Conservation (phyloP, 2,113 vertebrate species). For the Antechinus flavipes region DNA sequence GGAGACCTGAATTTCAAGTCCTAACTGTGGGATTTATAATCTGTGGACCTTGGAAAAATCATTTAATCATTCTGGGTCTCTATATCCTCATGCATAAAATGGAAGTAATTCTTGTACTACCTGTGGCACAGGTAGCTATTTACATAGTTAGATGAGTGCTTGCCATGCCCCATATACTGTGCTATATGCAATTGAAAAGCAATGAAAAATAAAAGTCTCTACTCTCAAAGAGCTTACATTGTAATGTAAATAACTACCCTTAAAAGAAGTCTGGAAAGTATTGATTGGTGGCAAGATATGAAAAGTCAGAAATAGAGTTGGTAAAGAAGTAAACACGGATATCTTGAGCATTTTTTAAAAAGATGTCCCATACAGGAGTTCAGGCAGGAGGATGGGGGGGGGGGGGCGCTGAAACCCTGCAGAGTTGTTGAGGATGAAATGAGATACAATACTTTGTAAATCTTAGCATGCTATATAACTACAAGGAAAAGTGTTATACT, state of each 20-base stretch:
- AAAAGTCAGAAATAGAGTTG: background rate
- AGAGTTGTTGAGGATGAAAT: background rate
- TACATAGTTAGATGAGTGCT: background rate
- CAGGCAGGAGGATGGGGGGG: background rate
- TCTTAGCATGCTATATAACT: background rate
- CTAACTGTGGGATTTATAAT: background rate
- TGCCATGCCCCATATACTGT: background rate
- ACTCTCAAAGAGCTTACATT: background rate
- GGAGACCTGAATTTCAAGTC: background rate
- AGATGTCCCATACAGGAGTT: background rate
- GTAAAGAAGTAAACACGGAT: background rate
- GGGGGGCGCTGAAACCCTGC: no score
- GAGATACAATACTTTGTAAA: background rate
- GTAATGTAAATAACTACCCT: background rate
- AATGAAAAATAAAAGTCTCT: background rate
- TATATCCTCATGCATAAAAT: background rate
- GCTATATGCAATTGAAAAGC: background rate
- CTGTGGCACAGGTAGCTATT: background rate
- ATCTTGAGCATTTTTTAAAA: background rate
- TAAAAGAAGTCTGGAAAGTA: background rate
- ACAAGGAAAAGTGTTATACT: background rate
- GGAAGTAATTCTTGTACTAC: background rate
- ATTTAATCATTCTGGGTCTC: background rate
- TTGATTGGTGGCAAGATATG: background rate
- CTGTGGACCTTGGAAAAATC: background rate